Evolutionary conservation across 2,797 vertebrate species (phyloP).

Genomic region (Numenius phaeopus): DNA sequence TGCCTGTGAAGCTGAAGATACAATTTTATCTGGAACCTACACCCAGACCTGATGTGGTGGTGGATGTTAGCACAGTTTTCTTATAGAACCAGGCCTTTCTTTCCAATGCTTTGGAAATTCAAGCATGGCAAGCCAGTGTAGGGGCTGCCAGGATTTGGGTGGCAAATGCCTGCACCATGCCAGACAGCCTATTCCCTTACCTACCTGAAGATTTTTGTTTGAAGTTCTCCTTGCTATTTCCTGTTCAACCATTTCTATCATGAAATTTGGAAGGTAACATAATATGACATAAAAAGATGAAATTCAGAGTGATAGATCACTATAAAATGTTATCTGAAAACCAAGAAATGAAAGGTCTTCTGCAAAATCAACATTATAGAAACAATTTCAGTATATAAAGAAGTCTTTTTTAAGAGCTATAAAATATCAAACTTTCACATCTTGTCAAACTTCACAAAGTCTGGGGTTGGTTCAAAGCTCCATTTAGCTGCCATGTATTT

Average conservation of each 20-base stretch:
- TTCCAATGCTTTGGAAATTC: background rate
- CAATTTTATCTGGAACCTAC: background rate
- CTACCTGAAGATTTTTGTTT: background rate
- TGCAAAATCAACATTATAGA: background rate
- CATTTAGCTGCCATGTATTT: constrained; percentile 45
- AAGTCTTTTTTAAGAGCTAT: background rate
- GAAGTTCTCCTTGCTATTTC: background rate
- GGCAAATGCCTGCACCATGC: background rate
- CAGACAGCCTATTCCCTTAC: background rate
- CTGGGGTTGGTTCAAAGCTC: background rate
- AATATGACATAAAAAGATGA: background rate
- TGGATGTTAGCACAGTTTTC: background rate
- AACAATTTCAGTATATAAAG: background rate
- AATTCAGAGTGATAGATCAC: background rate
- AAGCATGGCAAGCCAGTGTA: background rate
- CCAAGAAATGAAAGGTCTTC: background rate
- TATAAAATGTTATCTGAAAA: background rate
- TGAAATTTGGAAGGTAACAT: background rate
- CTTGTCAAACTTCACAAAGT: constrained; percentile 37
- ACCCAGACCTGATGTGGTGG: background rate
- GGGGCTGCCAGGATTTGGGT: background rate
- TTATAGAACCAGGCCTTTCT: background rate
- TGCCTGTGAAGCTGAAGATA: background rate
- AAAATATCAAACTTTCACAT: constrained; percentile 15
- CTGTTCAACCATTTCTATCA: background rate